phyloP scores from a whole-genome alignment of 2,113 vertebrate genomes.

The Pseudorhombus dupliciocellatus region DNA sequence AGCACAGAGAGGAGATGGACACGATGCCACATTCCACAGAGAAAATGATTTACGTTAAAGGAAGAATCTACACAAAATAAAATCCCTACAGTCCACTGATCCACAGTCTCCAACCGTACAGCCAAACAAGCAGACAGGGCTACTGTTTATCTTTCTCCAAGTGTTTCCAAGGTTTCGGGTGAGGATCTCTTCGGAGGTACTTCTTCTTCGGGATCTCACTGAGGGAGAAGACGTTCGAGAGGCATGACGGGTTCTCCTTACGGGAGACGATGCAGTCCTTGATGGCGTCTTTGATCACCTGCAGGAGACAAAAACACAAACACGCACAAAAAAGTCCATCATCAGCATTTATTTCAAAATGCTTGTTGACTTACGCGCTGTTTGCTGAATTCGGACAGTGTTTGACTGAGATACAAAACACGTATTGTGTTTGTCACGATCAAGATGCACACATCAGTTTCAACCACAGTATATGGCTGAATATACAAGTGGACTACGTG shows the following conservation, averaged over 20 bases:
- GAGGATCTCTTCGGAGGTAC: constrained; percentile 83
- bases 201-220: constrained; percentile 87
- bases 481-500: no score
- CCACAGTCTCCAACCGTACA: constrained; percentile 12
- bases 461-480: no score
- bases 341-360: no score
- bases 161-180: constrained; percentile 68
- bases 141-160: constrained; percentile 52
- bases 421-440: no score
- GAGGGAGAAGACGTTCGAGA: constrained; percentile 86
- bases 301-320: constrained; percentile 13
- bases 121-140: not conserved
- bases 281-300: constrained; percentile 93
- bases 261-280: constrained; percentile 87
- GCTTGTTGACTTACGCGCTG: no score
- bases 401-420: no score
- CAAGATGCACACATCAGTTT: no score
- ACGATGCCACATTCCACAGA: constrained; percentile 44
- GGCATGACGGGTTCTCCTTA: constrained; percentile 86
- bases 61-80: constrained; percentile 13
- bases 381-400: no score
- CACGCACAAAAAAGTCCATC: no score
- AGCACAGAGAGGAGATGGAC: constrained; percentile 22
- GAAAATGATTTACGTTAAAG: constrained; percentile 44
- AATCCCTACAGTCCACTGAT: constrained; percentile 8